Conservation (phyloP, 1,140 invertebrate species). For the Neodiprion virginianus region DNA sequence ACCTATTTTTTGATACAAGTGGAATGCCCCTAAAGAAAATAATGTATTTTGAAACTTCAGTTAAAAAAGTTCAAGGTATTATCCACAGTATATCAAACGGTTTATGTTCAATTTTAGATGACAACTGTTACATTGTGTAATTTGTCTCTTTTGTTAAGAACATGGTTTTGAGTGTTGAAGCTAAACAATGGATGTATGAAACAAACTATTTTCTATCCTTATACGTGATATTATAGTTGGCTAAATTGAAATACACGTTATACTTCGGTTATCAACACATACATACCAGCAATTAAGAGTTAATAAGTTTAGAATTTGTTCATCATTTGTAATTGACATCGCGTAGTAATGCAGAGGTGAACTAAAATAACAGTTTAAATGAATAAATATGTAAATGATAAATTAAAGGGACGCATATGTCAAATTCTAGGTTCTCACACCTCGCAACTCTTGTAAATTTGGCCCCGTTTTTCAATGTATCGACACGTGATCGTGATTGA, state of each 20-base stretch:
- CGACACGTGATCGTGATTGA: too few species aligned
- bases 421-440: neutral
- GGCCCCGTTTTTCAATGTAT: too few species aligned
- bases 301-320: neutral
- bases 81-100: too few species aligned
- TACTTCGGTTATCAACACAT: too few species aligned
- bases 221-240: too few species aligned
- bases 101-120: too few species aligned
- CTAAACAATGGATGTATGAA: too few species aligned
- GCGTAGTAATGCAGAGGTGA: neutral
- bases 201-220: too few species aligned
- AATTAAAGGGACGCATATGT: neutral
- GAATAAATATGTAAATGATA: neutral
- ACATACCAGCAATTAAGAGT: neutral
- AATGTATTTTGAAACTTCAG: slow-evolving; percentile 10
- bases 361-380: neutral
- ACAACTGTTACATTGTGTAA: too few species aligned
- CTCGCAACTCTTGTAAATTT: neutral
- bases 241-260: too few species aligned
- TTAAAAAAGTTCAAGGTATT: neutral
- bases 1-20: slow-evolving; percentile 78
- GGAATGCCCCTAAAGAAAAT: slow-evolving; percentile 79
- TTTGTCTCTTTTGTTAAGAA: too few species aligned
- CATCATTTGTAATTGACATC: neutral
- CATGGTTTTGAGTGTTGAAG: too few species aligned